Evolutionary conservation across 2,888 invertebrate species (phyloP).

Genomic region (Drosophila sordidula): DNA sequence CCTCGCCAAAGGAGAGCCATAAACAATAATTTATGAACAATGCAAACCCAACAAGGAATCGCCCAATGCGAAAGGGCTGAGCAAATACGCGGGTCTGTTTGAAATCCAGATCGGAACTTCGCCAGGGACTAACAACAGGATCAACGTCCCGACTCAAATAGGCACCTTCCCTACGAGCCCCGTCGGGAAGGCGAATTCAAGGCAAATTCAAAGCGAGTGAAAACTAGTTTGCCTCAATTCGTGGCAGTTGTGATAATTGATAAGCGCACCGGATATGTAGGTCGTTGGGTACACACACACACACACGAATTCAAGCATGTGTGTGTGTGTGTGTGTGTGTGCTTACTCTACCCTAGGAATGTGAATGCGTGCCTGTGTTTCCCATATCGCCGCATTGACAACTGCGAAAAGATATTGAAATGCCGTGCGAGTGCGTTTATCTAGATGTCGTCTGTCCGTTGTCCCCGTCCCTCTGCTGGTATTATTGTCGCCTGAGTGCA

Average conservation of each 20-base stretch:
- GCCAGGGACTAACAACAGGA: conserved; percentile 2
- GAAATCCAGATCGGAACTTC: conserved; percentile 1
- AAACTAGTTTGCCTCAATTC: neutral
- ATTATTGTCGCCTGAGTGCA: conserved; percentile 28
- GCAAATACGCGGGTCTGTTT: conserved; percentile 12
- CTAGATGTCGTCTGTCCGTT: conserved; percentile 27
- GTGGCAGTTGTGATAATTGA: conserved; percentile 35
- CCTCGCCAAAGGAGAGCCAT: conserved; percentile 54
- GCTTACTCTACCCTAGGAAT: neutral
- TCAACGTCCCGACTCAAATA: conserved; percentile 1
- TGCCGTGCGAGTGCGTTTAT: conserved; percentile 45
- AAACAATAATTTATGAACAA: conserved; percentile 51
- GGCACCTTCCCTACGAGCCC: neutral
- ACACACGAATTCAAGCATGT: neutral
- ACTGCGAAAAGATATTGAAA: conserved; percentile 44
- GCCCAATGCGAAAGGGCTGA: conserved; percentile 27
- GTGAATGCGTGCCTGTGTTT: conserved; percentile 1
- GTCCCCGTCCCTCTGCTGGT: conserved; percentile 1
- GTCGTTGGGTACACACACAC: conserved; percentile 26
- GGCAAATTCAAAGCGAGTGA: neutral
- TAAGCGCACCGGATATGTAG: conserved; percentile 45
- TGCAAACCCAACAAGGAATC: conserved; percentile 26
- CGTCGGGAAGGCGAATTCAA: neutral
- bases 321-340: too few species aligned
- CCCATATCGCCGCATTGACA: conserved; percentile 8